Percentiles rank a stretch among this genome's conserved stretches.
phyloP scores from a whole-genome alignment of 2,113 vertebrate genomes.

The Eclectus roratus region DNA sequence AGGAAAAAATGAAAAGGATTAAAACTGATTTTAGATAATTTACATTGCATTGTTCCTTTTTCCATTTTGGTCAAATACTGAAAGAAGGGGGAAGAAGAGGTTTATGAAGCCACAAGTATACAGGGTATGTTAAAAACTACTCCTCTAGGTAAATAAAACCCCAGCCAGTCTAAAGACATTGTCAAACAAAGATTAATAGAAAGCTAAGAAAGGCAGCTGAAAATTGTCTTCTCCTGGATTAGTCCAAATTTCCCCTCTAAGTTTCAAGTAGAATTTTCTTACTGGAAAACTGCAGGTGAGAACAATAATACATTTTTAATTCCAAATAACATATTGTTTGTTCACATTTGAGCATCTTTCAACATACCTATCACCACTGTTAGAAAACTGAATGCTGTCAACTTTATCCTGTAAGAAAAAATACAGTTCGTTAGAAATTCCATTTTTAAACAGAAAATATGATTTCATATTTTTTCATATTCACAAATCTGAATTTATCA shows the following conservation, averaged over 20 bases:
- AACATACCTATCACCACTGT: slow-evolving; percentile 88
- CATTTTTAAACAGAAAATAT: not conserved
- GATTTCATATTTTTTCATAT: not conserved
- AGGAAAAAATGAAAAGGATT: not conserved
- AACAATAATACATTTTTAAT: not conserved
- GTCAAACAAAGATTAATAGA: not conserved
- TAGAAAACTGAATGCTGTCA: slow-evolving; percentile 97
- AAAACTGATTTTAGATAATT: not conserved
- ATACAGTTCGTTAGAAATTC: not conserved
- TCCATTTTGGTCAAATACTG: not conserved
- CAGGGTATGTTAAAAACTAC: not conserved
- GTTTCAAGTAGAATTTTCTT: not conserved
- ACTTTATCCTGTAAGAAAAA: slow-evolving; percentile 89
- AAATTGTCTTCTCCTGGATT: not conserved
- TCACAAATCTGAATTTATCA: not conserved
- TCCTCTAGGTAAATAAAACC: not conserved
- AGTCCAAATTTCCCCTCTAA: not conserved
- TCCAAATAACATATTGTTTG: not conserved
- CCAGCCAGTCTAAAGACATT: not conserved
- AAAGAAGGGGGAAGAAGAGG: not conserved
- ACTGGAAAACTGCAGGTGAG: not conserved
- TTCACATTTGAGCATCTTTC: not conserved
- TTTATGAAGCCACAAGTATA: not conserved
- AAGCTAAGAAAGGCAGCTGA: not conserved
- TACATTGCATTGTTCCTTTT: not conserved